A percentile compares a stretch with the other conserved stretches of the same genome.
Evolutionary conservation across 2,888 invertebrate species (phyloP).

Genomic region (Macaria liturata): DNA sequence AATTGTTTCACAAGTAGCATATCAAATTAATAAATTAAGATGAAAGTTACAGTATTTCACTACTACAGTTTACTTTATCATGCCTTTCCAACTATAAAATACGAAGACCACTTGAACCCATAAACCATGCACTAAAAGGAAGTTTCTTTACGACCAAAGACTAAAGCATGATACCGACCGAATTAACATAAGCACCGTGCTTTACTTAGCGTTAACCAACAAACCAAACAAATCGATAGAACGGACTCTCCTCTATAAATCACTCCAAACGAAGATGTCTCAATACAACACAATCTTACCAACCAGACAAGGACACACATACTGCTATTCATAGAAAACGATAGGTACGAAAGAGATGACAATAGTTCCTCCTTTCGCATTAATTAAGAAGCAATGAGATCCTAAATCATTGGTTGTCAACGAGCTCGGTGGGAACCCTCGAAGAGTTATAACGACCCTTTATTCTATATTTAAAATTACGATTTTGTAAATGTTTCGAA

Average conservation of each 20-base stretch:
- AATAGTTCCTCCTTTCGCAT: conserved; percentile 57
- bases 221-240: conserved; percentile 81
- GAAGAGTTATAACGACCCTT: conserved; percentile 78
- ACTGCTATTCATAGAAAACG: conserved; percentile 40
- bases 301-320: conserved; percentile 49
- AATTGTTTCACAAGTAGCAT: too few relatives aligned
- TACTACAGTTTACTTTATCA: too few relatives aligned
- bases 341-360: conserved; percentile 57
- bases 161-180: conserved; percentile 58
- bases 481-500: conserved; percentile 75
- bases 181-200: conserved; percentile 60
- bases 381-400: conserved; percentile 75
- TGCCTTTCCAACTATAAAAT: too few relatives aligned
- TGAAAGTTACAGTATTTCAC: too few relatives aligned
- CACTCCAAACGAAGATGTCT: conserved; percentile 74
- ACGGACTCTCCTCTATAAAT: conserved; percentile 67
- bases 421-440: conserved; percentile 79
- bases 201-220: conserved; percentile 70
- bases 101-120: conserved; percentile 5
- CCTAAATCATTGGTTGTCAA: conserved; percentile 80
- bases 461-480: conserved; percentile 83
- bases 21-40: too few relatives aligned
- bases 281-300: conserved; percentile 63
- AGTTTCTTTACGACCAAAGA: conserved; percentile 35
- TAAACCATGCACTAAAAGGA: conserved; percentile 21